Evolutionary conservation across 1,140 invertebrate genomes (phyloP).

Genomic region (Nebria ingens): DNA sequence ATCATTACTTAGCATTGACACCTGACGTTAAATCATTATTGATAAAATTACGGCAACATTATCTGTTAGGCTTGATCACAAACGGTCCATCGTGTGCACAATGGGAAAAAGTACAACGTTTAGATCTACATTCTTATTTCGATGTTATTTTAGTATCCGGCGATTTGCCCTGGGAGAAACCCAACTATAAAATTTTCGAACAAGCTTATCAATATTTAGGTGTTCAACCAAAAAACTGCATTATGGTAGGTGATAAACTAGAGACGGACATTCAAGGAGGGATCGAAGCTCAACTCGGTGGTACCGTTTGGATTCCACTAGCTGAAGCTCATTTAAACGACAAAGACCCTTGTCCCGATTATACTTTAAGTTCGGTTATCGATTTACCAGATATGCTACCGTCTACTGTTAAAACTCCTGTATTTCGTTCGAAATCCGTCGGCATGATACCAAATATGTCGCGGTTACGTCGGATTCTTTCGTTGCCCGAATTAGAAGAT

Average conservation of each 20-base stretch:
- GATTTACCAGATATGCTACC: slow-evolving; percentile 24
- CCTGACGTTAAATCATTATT: slow-evolving; percentile 55
- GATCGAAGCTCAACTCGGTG: slow-evolving; percentile 58
- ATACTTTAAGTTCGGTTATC: slow-evolving; percentile 24
- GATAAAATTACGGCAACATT: slow-evolving; percentile 52
- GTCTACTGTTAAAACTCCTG: slow-evolving; percentile 10
- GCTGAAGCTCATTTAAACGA: slow-evolving; percentile 9
- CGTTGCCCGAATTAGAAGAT: slow-evolving; percentile 23
- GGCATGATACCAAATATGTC: slow-evolving; percentile 15
- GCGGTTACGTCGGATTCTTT: slow-evolving; percentile 16
- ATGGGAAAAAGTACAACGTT: slow-evolving; percentile 70
- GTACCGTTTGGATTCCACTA: slow-evolving; percentile 68
- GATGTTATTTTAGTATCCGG: slow-evolving; percentile 71
- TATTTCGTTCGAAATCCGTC: neutral
- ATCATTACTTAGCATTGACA: slow-evolving; percentile 54
- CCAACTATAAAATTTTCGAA: slow-evolving; percentile 63
- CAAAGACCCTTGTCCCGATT: slow-evolving; percentile 23
- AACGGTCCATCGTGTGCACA: slow-evolving; percentile 75
- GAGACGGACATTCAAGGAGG: slow-evolving; percentile 78
- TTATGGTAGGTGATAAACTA: slow-evolving; percentile 79
- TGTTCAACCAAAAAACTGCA: slow-evolving; percentile 58
- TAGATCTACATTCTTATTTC: slow-evolving; percentile 58
- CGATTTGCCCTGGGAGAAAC: slow-evolving; percentile 75
- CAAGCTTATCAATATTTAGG: slow-evolving; percentile 62
- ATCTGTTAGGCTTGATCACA: slow-evolving; percentile 65